Conservation (phyloP, 2,888 invertebrate species). For the Ommatoiulus sabulosus region DNA sequence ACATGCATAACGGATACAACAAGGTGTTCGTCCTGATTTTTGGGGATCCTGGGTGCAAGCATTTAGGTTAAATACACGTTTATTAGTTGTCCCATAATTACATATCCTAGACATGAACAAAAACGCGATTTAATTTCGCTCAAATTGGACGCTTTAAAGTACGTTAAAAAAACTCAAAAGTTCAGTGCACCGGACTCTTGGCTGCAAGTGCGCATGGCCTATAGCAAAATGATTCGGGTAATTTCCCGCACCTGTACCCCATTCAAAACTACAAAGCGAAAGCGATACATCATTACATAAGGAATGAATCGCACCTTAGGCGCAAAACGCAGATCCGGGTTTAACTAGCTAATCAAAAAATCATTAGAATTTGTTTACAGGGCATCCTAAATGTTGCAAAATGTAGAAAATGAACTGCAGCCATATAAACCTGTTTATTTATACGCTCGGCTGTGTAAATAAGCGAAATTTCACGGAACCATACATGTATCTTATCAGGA, state of each 20-base stretch:
- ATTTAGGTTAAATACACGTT: not conserved
- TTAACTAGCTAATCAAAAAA: too few species aligned
- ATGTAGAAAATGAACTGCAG: too few species aligned
- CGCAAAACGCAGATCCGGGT: not conserved
- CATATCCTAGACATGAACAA: not conserved
- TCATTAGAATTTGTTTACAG: too few species aligned
- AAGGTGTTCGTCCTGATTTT: too few species aligned
- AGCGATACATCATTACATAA: not conserved
- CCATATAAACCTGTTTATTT: too few species aligned
- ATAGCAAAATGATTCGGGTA: not conserved
- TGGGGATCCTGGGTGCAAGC: not conserved
- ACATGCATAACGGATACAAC: too few species aligned
- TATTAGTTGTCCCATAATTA: not conserved
- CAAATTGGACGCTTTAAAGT: not conserved
- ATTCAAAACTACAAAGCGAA: not conserved
- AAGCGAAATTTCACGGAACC: too few species aligned
- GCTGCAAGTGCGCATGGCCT: not conserved
- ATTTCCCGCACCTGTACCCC: not conserved
- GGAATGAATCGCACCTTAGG: not conserved
- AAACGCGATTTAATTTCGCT: constrained; percentile 17
- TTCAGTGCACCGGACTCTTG: not conserved
- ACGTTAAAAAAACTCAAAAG: not conserved
- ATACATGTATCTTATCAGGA: too few species aligned
- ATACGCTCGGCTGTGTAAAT: too few species aligned
- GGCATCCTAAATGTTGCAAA: too few species aligned